Conservation (phyloP, 2,797 vertebrate species). For the Squalus acanthias region DNA sequence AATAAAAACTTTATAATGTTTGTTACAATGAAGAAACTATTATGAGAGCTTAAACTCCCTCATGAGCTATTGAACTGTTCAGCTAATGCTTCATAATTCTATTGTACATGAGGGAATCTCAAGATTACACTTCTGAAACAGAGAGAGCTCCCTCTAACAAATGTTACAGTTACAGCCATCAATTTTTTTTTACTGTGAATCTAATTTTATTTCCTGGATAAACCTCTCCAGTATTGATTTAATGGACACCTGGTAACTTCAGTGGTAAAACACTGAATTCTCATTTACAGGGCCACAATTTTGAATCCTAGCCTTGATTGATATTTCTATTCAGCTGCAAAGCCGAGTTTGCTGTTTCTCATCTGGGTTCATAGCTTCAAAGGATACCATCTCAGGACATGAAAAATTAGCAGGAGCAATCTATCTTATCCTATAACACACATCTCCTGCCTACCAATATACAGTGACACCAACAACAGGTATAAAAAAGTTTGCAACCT, state of each 20-base stretch:
- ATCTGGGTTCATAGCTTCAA: not conserved
- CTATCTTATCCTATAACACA: not conserved
- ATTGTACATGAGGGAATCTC: not conserved
- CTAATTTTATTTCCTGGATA: not conserved
- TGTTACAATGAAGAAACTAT: not conserved
- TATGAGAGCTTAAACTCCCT: too few species aligned
- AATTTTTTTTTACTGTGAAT: not conserved
- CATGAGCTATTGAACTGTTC: not conserved
- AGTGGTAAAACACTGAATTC: not conserved
- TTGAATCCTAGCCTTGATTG: not conserved
- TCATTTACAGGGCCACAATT: not conserved
- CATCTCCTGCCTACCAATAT: not conserved
- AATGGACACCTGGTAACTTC: not conserved
- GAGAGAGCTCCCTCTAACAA: too few species aligned
- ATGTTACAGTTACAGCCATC: not conserved
- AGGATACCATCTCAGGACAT: not conserved
- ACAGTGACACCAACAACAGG: not conserved
- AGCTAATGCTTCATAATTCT: constrained; percentile 17
- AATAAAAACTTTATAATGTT: not conserved
- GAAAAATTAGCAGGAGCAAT: not conserved
- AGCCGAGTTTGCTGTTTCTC: not conserved
- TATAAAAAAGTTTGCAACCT: not conserved
- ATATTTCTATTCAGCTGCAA: not conserved
- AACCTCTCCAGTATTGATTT: not conserved
- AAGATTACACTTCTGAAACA: not conserved